Conservation (phyloP, 2,797 vertebrate genomes). For the Sebastes goodei region DNA sequence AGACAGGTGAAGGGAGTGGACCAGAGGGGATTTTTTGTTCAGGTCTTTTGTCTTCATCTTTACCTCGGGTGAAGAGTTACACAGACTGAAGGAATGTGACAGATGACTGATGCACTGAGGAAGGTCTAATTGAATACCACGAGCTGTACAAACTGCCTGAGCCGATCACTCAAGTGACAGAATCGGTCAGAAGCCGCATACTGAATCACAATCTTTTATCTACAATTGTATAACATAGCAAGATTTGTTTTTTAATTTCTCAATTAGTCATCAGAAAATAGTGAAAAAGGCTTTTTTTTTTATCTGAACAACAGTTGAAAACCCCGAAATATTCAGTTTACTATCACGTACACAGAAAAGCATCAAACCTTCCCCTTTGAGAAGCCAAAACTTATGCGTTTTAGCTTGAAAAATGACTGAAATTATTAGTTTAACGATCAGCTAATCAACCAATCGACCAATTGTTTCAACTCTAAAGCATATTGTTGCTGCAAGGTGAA, state of each 20-base stretch:
- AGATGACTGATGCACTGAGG: not conserved
- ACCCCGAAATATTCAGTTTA: not conserved
- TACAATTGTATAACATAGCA: not conserved
- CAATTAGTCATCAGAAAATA: not conserved
- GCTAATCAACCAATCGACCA: not conserved
- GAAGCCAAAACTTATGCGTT: not conserved
- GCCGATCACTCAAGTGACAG: not conserved
- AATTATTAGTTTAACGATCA: not conserved
- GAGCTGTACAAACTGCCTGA: not conserved
- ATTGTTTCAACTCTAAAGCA: not conserved
- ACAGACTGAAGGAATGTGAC: not conserved
- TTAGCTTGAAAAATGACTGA: not conserved
- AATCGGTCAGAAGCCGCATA: not conserved
- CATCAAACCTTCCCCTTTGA: not conserved
- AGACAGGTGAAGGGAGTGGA: conserved; percentile 16
- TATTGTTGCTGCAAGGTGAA: not conserved
- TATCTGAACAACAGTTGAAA: not conserved
- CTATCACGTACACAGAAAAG: not conserved
- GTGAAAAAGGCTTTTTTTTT: not conserved
- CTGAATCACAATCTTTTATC: not conserved
- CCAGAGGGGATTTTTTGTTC: not conserved
- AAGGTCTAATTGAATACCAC: not conserved
- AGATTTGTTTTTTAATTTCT: not conserved
- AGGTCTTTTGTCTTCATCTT: not conserved
- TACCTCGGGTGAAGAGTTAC: fast-evolving